Conservation (phyloP, 2,797 vertebrate genomes). For the Pseudochaenichthys georgianus region DNA sequence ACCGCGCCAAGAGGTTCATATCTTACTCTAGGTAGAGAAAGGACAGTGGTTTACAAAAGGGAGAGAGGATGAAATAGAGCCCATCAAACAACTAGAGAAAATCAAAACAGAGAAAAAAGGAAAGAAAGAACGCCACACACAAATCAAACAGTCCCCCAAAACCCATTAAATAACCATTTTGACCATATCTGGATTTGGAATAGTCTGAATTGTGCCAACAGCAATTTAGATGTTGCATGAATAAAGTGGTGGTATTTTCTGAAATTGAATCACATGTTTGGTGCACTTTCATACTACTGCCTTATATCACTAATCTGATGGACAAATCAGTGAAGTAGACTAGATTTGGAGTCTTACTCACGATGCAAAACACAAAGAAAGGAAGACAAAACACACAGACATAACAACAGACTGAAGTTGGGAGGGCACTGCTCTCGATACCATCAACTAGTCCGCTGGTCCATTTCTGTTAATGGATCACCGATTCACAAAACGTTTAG, state of each 20-base stretch:
- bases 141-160: not conserved
- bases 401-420: conserved; percentile 21
- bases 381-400: not conserved
- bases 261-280: not conserved
- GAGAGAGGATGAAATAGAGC: conserved; percentile 30
- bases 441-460: conserved; percentile 46
- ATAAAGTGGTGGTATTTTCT: not conserved
- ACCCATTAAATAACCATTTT: not conserved
- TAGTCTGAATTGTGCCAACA: not conserved
- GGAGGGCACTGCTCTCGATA: conserved; percentile 32
- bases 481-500: conserved; percentile 53
- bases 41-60: conserved; percentile 43
- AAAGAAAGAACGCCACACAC: not conserved
- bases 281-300: not conserved
- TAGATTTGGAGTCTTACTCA: conserved; percentile 1
- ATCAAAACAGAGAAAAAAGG: not conserved
- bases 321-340: conserved; percentile 1
- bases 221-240: not conserved
- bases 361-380: not conserved
- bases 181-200: not conserved
- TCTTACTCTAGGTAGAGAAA: conserved; percentile 54
- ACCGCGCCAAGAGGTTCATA: conserved; percentile 61
- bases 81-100: conserved; percentile 13
- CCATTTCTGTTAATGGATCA: conserved; percentile 65
- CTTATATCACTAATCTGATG: not conserved